phyloP scores from a whole-genome alignment of 1,140 invertebrate species.

The Protaetia brevitarsis region DNA sequence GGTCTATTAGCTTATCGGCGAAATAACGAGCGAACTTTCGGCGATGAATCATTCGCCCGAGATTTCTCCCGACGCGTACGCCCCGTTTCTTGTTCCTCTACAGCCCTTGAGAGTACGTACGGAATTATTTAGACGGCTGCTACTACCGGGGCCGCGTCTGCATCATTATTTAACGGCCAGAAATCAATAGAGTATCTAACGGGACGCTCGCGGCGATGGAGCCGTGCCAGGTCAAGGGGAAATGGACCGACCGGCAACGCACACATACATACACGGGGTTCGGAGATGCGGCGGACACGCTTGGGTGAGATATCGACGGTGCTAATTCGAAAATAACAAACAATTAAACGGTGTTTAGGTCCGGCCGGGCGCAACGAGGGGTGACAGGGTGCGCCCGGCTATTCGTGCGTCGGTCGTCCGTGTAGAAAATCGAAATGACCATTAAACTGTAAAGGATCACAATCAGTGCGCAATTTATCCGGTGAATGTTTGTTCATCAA shows the following conservation, averaged over 20 bases:
- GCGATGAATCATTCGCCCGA: neutral
- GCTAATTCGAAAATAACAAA: constrained; percentile 16
- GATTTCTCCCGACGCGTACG: neutral
- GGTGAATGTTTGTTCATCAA: neutral
- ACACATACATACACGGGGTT: neutral
- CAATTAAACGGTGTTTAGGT: constrained; percentile 8
- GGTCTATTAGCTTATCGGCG: constrained; percentile 5
- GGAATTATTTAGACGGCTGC: constrained; percentile 8
- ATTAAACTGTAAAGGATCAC: constrained; percentile 8
- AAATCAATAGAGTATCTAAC: constrained; percentile 12
- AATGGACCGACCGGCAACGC: neutral
- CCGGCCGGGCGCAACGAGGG: neutral
- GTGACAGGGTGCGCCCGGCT: neutral
- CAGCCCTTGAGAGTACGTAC: neutral
- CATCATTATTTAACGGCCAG: constrained; percentile 15
- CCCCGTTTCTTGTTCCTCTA: neutral
- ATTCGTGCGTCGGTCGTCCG: no score
- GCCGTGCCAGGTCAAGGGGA: constrained; percentile 3
- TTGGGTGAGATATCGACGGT: neutral
- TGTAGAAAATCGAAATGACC: constrained; percentile 4
- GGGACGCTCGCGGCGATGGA: neutral
- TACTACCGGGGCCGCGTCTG: no score
- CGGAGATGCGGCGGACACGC: neutral
- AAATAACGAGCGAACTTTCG: constrained; percentile 8
- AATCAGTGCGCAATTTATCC: neutral